Evolutionary conservation across 2,888 invertebrate genomes (phyloP).

Genomic region (Latrodectus elegans): DNA sequence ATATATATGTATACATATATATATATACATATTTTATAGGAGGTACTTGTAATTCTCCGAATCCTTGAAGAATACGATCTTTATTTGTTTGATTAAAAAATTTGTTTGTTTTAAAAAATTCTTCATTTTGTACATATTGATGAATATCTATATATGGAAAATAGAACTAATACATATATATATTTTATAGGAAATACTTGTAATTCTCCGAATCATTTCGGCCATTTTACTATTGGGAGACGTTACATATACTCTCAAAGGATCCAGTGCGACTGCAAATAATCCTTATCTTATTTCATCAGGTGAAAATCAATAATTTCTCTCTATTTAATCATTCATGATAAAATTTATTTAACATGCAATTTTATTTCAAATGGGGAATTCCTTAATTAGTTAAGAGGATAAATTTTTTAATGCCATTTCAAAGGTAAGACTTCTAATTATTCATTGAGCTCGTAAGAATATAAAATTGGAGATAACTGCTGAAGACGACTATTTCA

Average conservation of each 20-base stretch:
- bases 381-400: too few relatives aligned
- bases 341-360: too few relatives aligned
- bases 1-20: too few relatives aligned
- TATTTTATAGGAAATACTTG: slow-evolving; percentile 78
- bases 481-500: too few relatives aligned
- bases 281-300: slow-evolving; percentile 53
- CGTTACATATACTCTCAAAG: slow-evolving; percentile 52
- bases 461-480: too few relatives aligned
- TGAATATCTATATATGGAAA: not conserved
- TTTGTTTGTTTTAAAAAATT: not conserved
- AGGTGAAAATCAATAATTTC: slow-evolving; percentile 18
- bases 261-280: slow-evolving; percentile 28
- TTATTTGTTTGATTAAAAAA: too few relatives aligned
- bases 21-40: slow-evolving; percentile 74
- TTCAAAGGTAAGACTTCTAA: too few relatives aligned
- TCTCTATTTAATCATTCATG: not conserved
- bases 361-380: too few relatives aligned
- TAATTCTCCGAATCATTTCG: slow-evolving; percentile 83
- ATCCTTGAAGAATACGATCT: slow-evolving; percentile 73
- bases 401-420: too few relatives aligned
- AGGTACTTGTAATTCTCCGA: slow-evolving; percentile 83
- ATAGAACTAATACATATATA: not conserved
- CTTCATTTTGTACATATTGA: not conserved
- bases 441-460: too few relatives aligned
- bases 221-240: slow-evolving; percentile 88